phyloP scores from a whole-genome alignment of 2,888 invertebrate genomes.

The Pedicia rivosa region DNA sequence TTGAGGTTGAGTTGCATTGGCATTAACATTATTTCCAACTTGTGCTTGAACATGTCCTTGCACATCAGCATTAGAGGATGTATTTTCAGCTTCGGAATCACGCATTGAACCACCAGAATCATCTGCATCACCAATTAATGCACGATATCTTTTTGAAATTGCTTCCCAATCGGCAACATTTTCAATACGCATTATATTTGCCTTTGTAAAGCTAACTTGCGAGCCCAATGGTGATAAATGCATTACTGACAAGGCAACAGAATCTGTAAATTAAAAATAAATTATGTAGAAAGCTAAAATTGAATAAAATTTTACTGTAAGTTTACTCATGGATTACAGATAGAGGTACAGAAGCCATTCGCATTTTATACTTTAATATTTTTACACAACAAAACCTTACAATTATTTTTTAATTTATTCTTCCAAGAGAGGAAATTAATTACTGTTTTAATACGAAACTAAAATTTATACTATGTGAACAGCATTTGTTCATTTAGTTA shows the following conservation, averaged over 20 bases:
- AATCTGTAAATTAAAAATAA: conserved; percentile 33
- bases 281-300: neutral
- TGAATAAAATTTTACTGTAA: neutral
- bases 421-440: too few relatives aligned
- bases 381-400: too few relatives aligned
- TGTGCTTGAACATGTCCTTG: neutral
- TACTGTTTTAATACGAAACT: too few relatives aligned
- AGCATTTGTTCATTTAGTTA: too few relatives aligned
- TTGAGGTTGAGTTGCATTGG: too few relatives aligned
- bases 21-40: conserved; percentile 5
- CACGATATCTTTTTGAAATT: conserved; percentile 76
- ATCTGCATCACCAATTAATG: conserved; percentile 48
- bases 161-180: conserved; percentile 85
- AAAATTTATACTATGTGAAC: too few relatives aligned
- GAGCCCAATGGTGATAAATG: conserved; percentile 73
- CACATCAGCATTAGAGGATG: conserved; percentile 6
- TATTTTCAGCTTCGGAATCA: conserved; percentile 27
- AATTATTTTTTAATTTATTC: too few relatives aligned
- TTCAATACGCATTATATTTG: conserved; percentile 54
- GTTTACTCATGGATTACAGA: too few relatives aligned
- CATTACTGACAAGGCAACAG: conserved; percentile 60
- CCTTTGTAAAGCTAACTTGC: conserved; percentile 63
- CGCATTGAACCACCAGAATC: conserved; percentile 31
- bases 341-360: too few relatives aligned
- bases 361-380: too few relatives aligned